These are phyloP conservation scores for Heterotilapia buettikoferi DNA, from an alignment of 2,113 vertebrate species.

Conservation along the genomic window DNA sequence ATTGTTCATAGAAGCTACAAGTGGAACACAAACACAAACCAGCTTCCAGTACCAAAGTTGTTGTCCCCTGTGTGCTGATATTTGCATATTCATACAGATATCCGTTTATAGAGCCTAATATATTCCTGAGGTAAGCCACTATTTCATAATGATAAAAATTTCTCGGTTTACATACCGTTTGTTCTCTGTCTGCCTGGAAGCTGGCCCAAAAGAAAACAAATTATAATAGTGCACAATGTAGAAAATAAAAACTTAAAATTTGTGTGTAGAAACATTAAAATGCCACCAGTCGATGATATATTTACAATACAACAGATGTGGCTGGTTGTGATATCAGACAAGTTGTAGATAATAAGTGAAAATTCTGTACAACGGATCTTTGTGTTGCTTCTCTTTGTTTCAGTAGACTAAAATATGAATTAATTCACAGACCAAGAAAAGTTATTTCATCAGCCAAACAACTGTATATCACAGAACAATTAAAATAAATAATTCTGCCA, in stretches of 20 bases:
- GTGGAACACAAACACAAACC: background rate
- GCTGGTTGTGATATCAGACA: background rate
- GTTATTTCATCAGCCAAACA: background rate
- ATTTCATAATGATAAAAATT: background rate
- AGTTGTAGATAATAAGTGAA: background rate
- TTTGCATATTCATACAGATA: background rate
- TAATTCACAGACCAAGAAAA: fast-evolving
- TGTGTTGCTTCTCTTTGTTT: background rate
- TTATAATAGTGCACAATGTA: background rate
- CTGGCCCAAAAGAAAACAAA: background rate
- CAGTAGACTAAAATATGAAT: background rate
- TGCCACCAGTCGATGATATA: background rate
- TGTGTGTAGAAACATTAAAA: background rate
- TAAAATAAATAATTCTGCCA: background rate
- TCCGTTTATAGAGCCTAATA: background rate
- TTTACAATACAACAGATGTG: background rate
- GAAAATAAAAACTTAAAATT: background rate
- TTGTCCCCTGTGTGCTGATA: background rate
- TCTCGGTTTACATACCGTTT: background rate
- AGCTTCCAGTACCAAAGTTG: background rate
- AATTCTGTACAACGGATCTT: background rate
- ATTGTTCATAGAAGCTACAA: background rate
- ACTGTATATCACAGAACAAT: background rate
- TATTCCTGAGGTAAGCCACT: background rate
- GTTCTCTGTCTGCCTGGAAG: background rate